Evolutionary conservation across 2,113 vertebrate genomes (phyloP).

Genomic region (Leuciscus idus): DNA sequence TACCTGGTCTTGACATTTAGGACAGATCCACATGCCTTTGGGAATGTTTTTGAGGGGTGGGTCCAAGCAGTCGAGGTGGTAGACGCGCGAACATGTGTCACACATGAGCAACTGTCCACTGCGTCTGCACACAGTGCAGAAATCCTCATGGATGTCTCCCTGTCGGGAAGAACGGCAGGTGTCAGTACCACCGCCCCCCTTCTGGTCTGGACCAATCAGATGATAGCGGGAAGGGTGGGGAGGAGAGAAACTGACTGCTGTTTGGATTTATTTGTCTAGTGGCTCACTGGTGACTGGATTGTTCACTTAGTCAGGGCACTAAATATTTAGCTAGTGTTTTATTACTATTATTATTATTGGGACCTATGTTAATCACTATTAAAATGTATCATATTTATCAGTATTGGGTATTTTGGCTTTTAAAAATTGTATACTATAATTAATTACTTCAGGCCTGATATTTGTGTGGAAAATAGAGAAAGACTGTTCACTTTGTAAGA

Average conservation of each 20-base stretch:
- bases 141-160: conserved; percentile 99
- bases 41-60: conserved; percentile 99
- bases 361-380: not conserved
- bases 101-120: conserved; percentile 99
- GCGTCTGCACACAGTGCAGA: conserved; percentile 99
- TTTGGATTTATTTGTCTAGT: conserved; percentile 27
- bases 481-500: conserved; percentile 81
- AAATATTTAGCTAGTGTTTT: not conserved
- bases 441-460: conserved; percentile 26
- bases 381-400: conserved; percentile 20
- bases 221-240: conserved; percentile 58
- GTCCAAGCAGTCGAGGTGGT: conserved; percentile 99
- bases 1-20: conserved; percentile 99
- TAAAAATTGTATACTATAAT: not conserved
- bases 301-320: not conserved
- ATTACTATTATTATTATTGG: not conserved
- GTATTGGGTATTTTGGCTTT: not conserved
- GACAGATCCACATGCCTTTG: conserved; percentile 99
- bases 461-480: conserved; percentile 32
- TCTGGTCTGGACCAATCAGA: conserved; percentile 65
- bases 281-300: conserved; percentile 13
- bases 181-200: conserved; percentile 75
- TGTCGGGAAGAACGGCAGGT: conserved; percentile 85
- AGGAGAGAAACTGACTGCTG: conserved; percentile 49
- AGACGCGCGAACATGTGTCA: conserved; percentile 99